These are phyloP conservation scores for Tipula confusa DNA, from an alignment of 2,888 invertebrate species.

Conservation along the genomic window DNA sequence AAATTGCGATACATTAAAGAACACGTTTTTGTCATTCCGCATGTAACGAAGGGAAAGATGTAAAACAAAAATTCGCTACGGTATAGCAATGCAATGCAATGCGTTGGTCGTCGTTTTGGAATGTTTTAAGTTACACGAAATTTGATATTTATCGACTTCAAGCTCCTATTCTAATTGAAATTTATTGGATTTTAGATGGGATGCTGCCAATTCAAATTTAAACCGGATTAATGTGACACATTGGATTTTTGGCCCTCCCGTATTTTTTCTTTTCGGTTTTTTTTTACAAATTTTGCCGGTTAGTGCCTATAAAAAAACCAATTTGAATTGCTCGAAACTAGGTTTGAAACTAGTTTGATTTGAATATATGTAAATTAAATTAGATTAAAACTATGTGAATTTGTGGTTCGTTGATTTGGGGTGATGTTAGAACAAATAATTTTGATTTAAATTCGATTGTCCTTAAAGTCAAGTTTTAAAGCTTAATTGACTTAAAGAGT, in stretches of 20 bases:
- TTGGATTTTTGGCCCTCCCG: neutral
- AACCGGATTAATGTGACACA: neutral
- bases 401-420: too few species aligned
- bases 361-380: too few species aligned
- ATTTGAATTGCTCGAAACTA: too few species aligned
- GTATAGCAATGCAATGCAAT: neutral
- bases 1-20: neutral
- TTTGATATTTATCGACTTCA: neutral
- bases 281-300: too few species aligned
- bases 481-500: too few species aligned
- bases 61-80: neutral
- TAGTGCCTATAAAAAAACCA: too few species aligned
- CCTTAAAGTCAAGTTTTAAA: too few species aligned
- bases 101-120: neutral
- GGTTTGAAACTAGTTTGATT: too few species aligned
- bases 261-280: neutral
- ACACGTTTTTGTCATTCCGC: neutral
- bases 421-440: too few species aligned
- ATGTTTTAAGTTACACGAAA: neutral
- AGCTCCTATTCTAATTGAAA: neutral
- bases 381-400: too few species aligned
- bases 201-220: neutral
- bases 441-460: too few species aligned
- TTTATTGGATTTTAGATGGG: neutral
- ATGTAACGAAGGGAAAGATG: neutral